These are phyloP conservation scores for Malurus alboscapulatus DNA, from an alignment of 2,113 vertebrate genomes.

Conservation along the genomic window DNA sequence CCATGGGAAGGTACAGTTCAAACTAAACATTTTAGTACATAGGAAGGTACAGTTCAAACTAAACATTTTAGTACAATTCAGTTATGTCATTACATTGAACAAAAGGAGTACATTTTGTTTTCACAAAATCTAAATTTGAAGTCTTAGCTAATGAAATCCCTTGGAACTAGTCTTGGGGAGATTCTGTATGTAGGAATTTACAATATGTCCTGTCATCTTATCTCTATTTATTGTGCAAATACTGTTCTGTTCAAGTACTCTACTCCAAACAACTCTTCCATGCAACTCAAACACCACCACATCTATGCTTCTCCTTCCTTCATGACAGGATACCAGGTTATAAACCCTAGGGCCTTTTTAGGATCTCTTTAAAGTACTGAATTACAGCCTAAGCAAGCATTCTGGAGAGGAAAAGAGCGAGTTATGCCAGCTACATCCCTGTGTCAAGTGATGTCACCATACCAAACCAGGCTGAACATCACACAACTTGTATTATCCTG, in stretches of 20 bases:
- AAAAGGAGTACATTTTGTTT: background rate
- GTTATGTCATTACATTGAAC: background rate
- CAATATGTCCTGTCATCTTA: background rate
- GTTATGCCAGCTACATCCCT: background rate
- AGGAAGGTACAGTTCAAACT: background rate
- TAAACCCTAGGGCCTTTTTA: background rate
- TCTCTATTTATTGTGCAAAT: background rate
- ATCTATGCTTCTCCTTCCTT: background rate
- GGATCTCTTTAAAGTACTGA: background rate
- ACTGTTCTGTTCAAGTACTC: background rate
- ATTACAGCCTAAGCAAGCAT: background rate
- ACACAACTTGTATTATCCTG: background rate
- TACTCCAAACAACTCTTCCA: background rate
- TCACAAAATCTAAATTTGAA: background rate
- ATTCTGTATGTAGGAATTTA: background rate
- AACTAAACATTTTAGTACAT: background rate
- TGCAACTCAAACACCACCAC: fast-evolving
- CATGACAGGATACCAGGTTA: background rate
- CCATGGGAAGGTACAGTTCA: background rate
- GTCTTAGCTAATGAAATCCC: background rate
- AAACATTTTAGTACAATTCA: background rate
- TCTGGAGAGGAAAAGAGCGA: background rate
- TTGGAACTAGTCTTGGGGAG: background rate
- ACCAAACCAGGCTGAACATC: background rate
- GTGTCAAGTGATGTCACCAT: background rate